Evolutionary conservation across 2,888 invertebrate species (phyloP), one percentile per base, ranked within the genome.

Genomic region (Xestia sexstrigata): DNA sequence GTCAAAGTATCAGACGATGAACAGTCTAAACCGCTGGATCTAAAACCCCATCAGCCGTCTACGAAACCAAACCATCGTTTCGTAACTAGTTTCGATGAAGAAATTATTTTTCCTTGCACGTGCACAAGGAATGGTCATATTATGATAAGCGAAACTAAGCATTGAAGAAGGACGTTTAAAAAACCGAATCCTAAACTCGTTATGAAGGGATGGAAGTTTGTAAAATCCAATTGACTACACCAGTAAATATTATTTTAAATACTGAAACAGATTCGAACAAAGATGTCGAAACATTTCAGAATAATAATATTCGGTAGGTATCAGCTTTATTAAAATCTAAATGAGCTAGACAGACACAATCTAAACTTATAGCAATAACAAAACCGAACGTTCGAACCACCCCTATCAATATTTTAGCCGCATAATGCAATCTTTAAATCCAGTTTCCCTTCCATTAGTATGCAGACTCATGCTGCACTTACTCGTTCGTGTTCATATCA

Each of bases 391-490:
- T 52, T 77, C n/a, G 8, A 79, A 76, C 26, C 69, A 42, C 26
- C 76, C 26, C 52, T 26, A 73, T 55, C 69, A 63, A 80, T 69
- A 84, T 80, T 80, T 74, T 55, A 65, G 11, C 85, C 60, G 71
- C 67, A 76, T 69, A 83, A 69, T 76, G 84, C 81, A 85, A 76
- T 74, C 60, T 81, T 83, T 74, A 83, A 77, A 68, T 70, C 52
- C 26, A 65, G 82, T 74, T 83, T 70, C 60, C 39, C 60, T 72
- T 72, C 69, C 45, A 83, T 83, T 83, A 81, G 82, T 85, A 83
- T 83, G 85, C 83, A 83, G 74, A 69, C 82, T 85, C 77, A 85
- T 83, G 77, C 85, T 71, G 82, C 83, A 72, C 85, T 83, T 78
- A 83, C 82, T 70, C 66, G 74, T 20, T 70, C 67, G 74, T 78